Percentiles rank a stretch among this genome's conserved stretches.
Evolutionary conservation across 2,113 vertebrate genomes (phyloP).

Genomic region (Athene cunicularia): DNA sequence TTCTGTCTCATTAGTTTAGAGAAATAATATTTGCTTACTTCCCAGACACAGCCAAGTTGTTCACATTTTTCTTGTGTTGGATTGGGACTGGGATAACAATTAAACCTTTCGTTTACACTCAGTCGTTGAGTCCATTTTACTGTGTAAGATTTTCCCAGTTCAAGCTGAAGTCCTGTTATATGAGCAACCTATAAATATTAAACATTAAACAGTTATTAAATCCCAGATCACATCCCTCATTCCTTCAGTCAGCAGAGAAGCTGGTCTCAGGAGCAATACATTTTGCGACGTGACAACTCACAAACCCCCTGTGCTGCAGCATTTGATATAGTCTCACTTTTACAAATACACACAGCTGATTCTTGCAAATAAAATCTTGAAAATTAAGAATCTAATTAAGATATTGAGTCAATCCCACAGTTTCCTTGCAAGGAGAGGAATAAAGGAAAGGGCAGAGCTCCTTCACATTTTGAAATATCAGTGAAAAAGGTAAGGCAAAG

Average conservation of each 20-base stretch:
- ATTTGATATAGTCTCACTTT: not conserved
- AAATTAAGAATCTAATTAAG: not conserved
- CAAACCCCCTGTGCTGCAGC: not conserved
- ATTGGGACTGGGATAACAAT: conserved; percentile 19
- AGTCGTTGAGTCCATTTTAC: not conserved
- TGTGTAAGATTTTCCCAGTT: conserved; percentile 61
- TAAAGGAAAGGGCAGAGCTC: not conserved
- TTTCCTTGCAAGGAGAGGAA: not conserved
- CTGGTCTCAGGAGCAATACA: not conserved
- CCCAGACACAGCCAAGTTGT: conserved; percentile 51
- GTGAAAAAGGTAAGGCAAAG: not conserved
- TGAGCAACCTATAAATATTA: conserved; percentile 44
- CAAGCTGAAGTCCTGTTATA: conserved; percentile 49
- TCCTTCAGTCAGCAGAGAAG: not conserved
- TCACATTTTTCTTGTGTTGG: not conserved
- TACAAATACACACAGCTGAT: not conserved
- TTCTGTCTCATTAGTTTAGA: not conserved
- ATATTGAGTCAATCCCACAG: not conserved
- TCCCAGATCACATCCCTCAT: not conserved
- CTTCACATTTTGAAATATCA: not conserved
- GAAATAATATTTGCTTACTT: conserved; percentile 42
- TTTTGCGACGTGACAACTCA: not conserved
- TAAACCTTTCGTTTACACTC: conserved; percentile 25
- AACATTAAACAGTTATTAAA: not conserved
- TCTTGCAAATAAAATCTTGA: not conserved